phyloP scores from a whole-genome alignment of 2,797 vertebrate species.

The Champsocephalus esox region DNA sequence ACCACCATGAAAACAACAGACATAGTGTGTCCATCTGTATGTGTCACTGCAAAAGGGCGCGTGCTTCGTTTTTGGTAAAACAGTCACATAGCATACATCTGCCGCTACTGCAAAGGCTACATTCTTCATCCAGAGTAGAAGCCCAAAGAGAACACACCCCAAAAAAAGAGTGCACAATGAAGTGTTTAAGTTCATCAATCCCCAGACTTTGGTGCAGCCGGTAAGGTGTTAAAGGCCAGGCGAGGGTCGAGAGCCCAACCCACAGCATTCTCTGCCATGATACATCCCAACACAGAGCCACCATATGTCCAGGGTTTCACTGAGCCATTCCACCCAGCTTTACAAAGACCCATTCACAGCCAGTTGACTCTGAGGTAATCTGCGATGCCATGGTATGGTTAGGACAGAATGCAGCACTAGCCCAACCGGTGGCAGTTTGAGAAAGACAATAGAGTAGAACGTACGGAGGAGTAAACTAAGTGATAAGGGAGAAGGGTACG shows the following conservation, averaged over 20 bases:
- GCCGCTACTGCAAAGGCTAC: conserved; percentile 45
- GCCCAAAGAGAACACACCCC: conserved; percentile 54
- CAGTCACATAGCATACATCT: conserved; percentile 72
- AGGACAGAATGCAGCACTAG: conserved; percentile 76
- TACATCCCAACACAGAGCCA: conserved; percentile 78
- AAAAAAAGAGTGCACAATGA: conserved; percentile 68
- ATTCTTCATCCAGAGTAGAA: conserved; percentile 53
- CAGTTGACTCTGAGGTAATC: conserved; percentile 75
- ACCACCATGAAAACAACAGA: conserved; percentile 31
- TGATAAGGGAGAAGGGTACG: conserved; percentile 23
- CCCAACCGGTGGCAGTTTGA: conserved; percentile 57
- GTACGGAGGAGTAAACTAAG: conserved; percentile 42
- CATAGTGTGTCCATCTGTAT: conserved; percentile 40
- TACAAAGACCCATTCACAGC: conserved; percentile 84
- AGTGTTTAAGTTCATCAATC: conserved; percentile 86
- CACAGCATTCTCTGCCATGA: conserved; percentile 75
- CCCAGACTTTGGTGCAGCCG: conserved; percentile 65
- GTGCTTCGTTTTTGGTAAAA: conserved; percentile 58
- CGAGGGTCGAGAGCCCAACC: conserved; percentile 80
- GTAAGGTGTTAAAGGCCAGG: conserved; percentile 75
- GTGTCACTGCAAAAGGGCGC: conserved; percentile 36
- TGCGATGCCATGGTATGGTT: conserved; percentile 79
- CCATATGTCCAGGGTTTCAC: conserved; percentile 84
- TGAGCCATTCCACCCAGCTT: conserved; percentile 76
- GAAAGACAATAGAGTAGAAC: conserved; percentile 56